Percentiles rank a stretch among this genome's conserved stretches.
Conservation (phyloP, 2,113 vertebrate species). For the Bos taurus region DNA sequence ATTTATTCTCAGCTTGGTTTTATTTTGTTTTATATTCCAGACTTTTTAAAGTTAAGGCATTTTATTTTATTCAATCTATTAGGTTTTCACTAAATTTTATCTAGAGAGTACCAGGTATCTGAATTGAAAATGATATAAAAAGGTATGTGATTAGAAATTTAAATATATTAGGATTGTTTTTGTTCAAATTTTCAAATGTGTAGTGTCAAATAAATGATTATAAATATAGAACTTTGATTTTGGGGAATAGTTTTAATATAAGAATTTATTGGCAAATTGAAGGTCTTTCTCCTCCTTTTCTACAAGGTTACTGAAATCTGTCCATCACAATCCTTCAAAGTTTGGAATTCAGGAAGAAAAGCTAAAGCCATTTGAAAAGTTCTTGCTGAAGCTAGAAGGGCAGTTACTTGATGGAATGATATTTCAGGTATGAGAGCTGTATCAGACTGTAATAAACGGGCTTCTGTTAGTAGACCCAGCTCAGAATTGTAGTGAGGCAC, state of each 20-base stretch:
- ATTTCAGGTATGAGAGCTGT: constrained; percentile 87
- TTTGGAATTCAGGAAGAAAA: constrained; percentile 97
- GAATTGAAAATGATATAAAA: background rate
- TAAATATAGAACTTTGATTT: constrained; percentile 11
- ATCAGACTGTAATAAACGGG: background rate
- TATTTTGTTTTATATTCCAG: background rate
- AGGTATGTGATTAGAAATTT: background rate
- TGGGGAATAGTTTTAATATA: background rate
- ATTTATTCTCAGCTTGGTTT: constrained; percentile 6
- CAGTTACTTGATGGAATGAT: constrained; percentile 96
- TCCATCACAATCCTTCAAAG: constrained; percentile 97
- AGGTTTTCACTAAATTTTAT: background rate
- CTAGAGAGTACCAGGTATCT: background rate
- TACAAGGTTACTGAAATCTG: constrained; percentile 94
- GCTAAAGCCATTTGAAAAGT: constrained; percentile 97
- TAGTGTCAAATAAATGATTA: background rate
- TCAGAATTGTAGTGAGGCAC: background rate
- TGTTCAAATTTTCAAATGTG: background rate
- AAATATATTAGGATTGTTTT: background rate
- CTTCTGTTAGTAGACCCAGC: background rate
- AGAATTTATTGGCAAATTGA: background rate
- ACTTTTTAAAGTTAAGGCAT: background rate
- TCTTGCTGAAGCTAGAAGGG: constrained; percentile 93
- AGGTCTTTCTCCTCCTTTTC: constrained; percentile 33
- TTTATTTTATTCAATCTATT: background rate